Conservation (phyloP, 2,113 vertebrate genomes). For the Saguinus midas region DNA sequence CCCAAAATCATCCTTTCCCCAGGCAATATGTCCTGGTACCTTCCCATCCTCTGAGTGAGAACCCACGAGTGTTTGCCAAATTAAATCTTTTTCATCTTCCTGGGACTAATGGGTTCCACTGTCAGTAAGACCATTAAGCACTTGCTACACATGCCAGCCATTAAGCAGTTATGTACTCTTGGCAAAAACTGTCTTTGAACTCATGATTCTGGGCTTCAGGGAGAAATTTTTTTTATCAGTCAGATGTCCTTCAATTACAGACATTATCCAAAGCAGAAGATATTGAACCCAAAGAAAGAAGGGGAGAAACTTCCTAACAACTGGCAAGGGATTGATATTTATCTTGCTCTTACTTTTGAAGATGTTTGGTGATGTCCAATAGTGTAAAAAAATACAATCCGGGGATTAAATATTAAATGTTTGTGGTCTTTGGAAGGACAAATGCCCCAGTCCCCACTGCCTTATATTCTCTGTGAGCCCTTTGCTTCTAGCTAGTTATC, state of each 20-base stretch:
- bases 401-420: slow-evolving; percentile 66
- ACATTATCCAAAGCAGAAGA: slow-evolving; percentile 77
- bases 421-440: slow-evolving; percentile 61
- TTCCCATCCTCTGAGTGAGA: not conserved
- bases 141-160: slow-evolving; percentile 82
- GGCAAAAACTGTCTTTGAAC: slow-evolving; percentile 81
- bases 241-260: slow-evolving; percentile 82
- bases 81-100: slow-evolving; percentile 83
- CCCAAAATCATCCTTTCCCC: not conserved
- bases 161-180: slow-evolving; percentile 83
- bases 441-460: not conserved
- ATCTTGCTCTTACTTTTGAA: slow-evolving; percentile 68
- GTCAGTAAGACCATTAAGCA: slow-evolving; percentile 82
- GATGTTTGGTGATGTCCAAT: slow-evolving; percentile 64
- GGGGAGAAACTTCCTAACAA: slow-evolving; percentile 55
- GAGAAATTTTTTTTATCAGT: slow-evolving; percentile 82
- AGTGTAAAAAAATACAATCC: slow-evolving; percentile 66
- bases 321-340: slow-evolving; percentile 54
- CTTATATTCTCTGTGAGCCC: not conserved
- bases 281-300: slow-evolving; percentile 60
- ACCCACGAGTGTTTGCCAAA: slow-evolving; percentile 80
- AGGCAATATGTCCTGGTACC: not conserved
- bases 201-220: slow-evolving; percentile 77
- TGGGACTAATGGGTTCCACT: slow-evolving; percentile 79
- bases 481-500: not conserved